A percentile compares a stretch with the other conserved stretches of the same genome.
These are phyloP conservation scores for Myotis davidii DNA, from an alignment of 2,113 vertebrate species.

Conservation along the genomic window DNA sequence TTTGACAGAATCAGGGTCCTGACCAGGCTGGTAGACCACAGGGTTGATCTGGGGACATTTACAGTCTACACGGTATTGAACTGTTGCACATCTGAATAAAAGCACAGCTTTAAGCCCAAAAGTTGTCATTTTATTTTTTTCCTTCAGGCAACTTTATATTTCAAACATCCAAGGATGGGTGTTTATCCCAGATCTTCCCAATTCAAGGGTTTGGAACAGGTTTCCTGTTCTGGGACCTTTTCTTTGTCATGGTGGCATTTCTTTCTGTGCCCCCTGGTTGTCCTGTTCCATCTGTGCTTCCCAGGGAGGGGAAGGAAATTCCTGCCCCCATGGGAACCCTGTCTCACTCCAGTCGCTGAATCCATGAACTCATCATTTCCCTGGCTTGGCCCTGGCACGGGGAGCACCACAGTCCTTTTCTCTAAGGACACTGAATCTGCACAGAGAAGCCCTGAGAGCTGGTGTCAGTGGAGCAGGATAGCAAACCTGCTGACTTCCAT, in stretches of 20 bases:
- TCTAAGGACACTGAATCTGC: not conserved
- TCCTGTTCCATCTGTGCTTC: not conserved
- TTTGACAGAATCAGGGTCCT: rapidly evolving
- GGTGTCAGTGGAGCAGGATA: not conserved
- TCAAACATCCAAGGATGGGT: not conserved
- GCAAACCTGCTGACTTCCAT: not conserved
- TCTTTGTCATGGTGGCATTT: not conserved
- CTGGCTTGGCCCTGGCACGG: not conserved
- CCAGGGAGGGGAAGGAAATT: not conserved
- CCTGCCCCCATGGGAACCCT: no score
- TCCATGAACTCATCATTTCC: not conserved
- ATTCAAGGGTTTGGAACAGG: no score
- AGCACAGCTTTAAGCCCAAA: not conserved
- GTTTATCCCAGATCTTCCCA: not conserved
- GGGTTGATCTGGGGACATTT: no score
- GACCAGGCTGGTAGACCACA: rapidly evolving
- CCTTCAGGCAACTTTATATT: not conserved
- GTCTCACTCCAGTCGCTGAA: not conserved
- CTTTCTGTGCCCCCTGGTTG: not conserved
- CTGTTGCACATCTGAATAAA: not conserved
- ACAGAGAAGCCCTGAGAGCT: not conserved
- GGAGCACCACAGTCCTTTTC: rapidly evolving
- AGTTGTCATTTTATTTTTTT: not conserved
- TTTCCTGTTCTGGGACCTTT: not conserved
- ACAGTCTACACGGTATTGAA: no score